Conservation (phyloP, 2,797 vertebrate species). For the Sciurus carolinensis region DNA sequence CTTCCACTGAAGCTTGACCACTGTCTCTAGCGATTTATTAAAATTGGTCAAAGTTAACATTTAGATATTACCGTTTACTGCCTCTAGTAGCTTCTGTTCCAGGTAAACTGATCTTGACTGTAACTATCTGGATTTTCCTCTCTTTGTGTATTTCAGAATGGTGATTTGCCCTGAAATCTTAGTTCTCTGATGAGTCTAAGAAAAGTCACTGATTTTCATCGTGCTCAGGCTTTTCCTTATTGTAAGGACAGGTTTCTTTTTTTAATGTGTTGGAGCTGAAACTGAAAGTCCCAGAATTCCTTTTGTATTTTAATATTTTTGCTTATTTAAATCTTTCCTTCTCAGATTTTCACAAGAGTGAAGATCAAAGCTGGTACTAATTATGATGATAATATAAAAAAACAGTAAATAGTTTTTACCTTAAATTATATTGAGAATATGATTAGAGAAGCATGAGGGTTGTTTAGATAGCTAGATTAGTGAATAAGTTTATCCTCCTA, state of each 20-base stretch:
- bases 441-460: not conserved
- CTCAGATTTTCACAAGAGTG: conserved; percentile 6
- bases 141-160: not conserved
- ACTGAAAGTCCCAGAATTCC: not conserved
- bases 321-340: conserved; percentile 26
- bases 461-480: conserved; percentile 13
- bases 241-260: not conserved
- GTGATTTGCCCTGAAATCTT: not conserved
- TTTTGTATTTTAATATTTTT: conserved; percentile 63
- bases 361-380: conserved; percentile 25
- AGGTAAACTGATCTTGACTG: not conserved
- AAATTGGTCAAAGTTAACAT: not conserved
- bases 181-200: not conserved
- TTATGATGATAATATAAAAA: conserved; percentile 1
- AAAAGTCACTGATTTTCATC: conserved; percentile 20
- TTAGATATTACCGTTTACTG: not conserved
- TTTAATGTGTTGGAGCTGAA: conserved; percentile 5
- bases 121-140: not conserved
- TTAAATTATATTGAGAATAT: conserved; percentile 29
- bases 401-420: conserved; percentile 22
- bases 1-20: not conserved
- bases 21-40: not conserved
- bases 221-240: conserved; percentile 40
- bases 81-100: not conserved
- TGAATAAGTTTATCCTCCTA: conserved; percentile 19